Conservation (phyloP, 2,797 vertebrate genomes). For the Pterois miles region DNA sequence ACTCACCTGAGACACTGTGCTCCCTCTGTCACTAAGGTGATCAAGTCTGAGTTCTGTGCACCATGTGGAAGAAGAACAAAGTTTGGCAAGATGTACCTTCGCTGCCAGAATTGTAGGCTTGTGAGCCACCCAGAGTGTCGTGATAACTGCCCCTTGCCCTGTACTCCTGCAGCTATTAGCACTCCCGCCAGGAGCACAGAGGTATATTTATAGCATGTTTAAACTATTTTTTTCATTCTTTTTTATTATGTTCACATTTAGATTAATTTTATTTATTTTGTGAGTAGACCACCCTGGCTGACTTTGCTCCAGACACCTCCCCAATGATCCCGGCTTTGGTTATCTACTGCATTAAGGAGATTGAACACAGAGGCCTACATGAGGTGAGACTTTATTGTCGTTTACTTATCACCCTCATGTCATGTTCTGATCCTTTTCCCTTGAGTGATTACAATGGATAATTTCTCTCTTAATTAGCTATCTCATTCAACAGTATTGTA, state of each 20-base stretch:
- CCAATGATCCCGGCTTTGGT: conserved; percentile 92
- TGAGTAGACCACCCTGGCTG: conserved; percentile 86
- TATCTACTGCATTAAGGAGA: conserved; percentile 93
- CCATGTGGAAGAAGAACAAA: conserved; percentile 92
- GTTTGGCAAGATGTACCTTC: conserved; percentile 92
- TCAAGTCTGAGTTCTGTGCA: conserved; percentile 91
- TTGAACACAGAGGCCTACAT: conserved; percentile 90
- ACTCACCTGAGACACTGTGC: neutral
- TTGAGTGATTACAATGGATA: conserved; percentile 1
- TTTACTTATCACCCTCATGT: conserved; percentile 13
- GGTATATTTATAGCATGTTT: conserved; percentile 67
- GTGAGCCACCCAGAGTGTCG: conserved; percentile 91
- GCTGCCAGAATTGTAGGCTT: conserved; percentile 91
- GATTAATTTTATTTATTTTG: neutral
- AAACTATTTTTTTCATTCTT: neutral
- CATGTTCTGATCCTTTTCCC: neutral
- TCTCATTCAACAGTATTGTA: conserved; percentile 14
- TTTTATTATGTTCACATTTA: neutral
- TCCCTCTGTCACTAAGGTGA: conserved; percentile 81
- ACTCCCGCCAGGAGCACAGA: conserved; percentile 86
- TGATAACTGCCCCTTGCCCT: conserved; percentile 90
- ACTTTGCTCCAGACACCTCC: conserved; percentile 87
- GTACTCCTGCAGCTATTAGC: conserved; percentile 83
- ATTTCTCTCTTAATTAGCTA: conserved; percentile 22
- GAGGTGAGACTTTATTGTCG: conserved; percentile 83